A percentile compares a stretch with the other conserved stretches of the same genome.
Evolutionary conservation across 1,140 invertebrate species (phyloP).

Genomic region (Heliconius melpomene): DNA sequence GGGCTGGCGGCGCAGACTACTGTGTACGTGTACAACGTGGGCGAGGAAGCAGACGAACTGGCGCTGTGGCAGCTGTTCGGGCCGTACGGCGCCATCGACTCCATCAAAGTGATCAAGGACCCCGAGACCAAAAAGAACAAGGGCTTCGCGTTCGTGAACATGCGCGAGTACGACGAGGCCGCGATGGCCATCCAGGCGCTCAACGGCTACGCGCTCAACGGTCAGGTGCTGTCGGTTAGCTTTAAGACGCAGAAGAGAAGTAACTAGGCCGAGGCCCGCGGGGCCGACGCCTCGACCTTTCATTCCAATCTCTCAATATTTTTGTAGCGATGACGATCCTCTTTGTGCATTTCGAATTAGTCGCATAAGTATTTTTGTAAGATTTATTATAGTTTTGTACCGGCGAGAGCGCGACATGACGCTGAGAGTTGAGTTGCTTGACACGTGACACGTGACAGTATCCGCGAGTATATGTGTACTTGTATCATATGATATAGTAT

Average conservation of each 20-base stretch:
- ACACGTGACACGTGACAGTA: conserved; percentile 55
- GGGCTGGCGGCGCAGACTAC: conserved; percentile 65
- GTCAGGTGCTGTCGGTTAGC: conserved; percentile 98
- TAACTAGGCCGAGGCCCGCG: conserved; percentile 69
- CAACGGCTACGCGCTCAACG: conserved; percentile 98
- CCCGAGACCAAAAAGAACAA: conserved; percentile 99
- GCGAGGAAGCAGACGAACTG: conserved; percentile 98
- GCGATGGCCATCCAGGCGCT: conserved; percentile 98
- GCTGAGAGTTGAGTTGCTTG: conserved; percentile 73
- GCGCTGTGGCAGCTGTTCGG: conserved; percentile 99
- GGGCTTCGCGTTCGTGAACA: conserved; percentile 99
- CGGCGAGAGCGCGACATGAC: conserved; percentile 78
- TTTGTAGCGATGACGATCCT: conserved; percentile 79
- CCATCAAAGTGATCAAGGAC: conserved; percentile 98
- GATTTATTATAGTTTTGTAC: conserved; percentile 79
- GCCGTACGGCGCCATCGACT: conserved; percentile 99
- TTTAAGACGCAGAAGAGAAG: conserved; percentile 95
- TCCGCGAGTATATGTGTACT: conserved; percentile 74
- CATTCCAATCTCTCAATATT: conserved; percentile 81
- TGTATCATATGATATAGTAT: conserved; percentile 77
- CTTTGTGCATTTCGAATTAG: conserved; percentile 80
- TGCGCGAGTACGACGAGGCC: conserved; percentile 99
- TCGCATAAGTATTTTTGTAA: conserved; percentile 81
- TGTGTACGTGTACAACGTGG: conserved; percentile 95
- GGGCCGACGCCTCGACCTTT: conserved; percentile 76